Evolutionary conservation across 37 sponge, comb jelly and placozoan species (phyloP), one percentile per base, ranked within the genome.

Genomic region (Haliclona indistincta): DNA sequence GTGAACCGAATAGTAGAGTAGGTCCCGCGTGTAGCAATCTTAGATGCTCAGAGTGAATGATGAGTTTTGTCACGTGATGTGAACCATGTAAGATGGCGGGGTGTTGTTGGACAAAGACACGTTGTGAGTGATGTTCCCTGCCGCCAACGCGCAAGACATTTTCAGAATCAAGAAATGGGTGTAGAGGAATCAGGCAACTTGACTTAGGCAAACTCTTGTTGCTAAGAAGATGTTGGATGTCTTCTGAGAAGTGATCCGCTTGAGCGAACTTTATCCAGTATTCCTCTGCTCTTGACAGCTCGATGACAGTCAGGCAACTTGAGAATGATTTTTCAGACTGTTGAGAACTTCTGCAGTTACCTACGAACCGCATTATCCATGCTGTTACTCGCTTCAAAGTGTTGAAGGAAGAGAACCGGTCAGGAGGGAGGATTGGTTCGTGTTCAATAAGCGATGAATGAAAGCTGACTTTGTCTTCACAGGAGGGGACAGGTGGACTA

Each of bases 311-410:
- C 15, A 66, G 38, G 19, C 26, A 47, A 4, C 13, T 17, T 30
- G 28, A 29, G n/a, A n/a, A n/a, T n/a, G n/a, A n/a, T 19, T 23
- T 30, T 10, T 61, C 15, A 47, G 15, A 10, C 15, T 47, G 51
- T 47, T 47, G 51, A 15, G 51, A 47, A 15, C 15, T 10, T 35
- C 54, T 74, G 45, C 76, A 83, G 64, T 83, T 83, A 17, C 15
- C 10, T 0, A 68, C 62, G 53, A 83, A 83, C 13, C 84, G 51
- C 4, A 68, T 26, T 15, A 68, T 33, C 84, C 77, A 79, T 33
- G 80, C 76, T 33, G 84, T 83, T 29, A 83, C 54, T 42, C 77
- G 36, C 54, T 39, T 52, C 10, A 81, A 54, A 10, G 33, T 64
- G 34, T 22, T 51, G 53, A 73, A 77, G 5, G 53, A 49, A 20